Evolutionary conservation across 2,797 vertebrate genomes (phyloP).

Genomic region (Heteromormyrus szaboi): DNA sequence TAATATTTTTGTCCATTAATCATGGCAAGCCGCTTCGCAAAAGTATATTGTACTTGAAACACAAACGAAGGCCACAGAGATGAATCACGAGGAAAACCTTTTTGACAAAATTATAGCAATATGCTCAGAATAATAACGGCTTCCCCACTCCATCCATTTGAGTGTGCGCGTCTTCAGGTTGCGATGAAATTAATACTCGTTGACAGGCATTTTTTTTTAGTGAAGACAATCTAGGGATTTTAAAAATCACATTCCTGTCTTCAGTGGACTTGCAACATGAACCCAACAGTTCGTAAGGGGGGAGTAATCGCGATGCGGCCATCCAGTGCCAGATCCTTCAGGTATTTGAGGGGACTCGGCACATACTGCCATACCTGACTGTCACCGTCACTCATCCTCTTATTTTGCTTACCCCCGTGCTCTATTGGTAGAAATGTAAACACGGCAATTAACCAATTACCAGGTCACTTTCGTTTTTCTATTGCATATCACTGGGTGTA

Average conservation of each 20-base stretch:
- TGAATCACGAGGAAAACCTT: neutral
- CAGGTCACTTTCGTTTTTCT: neutral
- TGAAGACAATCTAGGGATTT: neutral
- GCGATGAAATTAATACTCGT: neutral
- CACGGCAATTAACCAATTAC: neutral
- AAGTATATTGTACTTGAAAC: neutral
- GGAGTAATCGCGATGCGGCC: neutral
- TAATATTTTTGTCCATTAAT: neutral
- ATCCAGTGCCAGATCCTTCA: neutral
- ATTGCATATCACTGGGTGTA: neutral
- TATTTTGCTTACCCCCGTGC: neutral
- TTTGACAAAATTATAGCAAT: neutral
- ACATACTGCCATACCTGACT: neutral
- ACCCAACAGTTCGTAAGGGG: neutral
- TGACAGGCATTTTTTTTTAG: neutral
- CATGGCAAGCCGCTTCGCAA: neutral
- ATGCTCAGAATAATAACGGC: neutral
- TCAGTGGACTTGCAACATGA: neutral
- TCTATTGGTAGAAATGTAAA: neutral
- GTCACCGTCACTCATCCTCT: neutral
- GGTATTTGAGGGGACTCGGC: neutral
- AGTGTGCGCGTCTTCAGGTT: neutral
- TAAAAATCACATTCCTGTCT: neutral
- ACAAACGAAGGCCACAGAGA: neutral
- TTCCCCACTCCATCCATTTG: neutral